Base-by-base conservation (phyloP, 2,797 vertebrate species). In the Galagoides demidoff region DNA sequence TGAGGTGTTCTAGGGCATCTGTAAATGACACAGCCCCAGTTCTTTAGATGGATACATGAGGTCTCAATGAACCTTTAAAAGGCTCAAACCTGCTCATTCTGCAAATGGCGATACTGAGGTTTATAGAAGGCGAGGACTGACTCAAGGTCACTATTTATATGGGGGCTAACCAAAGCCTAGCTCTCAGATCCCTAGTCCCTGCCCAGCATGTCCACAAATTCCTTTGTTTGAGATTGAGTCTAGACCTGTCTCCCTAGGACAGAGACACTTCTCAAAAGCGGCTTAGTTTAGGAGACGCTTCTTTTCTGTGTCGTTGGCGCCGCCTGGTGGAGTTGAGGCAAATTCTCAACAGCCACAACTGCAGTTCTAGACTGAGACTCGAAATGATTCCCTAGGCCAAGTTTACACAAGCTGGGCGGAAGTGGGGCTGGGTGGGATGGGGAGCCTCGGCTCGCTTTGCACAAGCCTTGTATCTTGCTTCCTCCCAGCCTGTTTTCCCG, bases 251-350 rank as follows among this genome's bases (percentile, higher is more conserved):
- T 84, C 4, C 20, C 37, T 64, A 81, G 86, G 91, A 68, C 70
- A 12, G 10, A 85, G 57, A 64, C 64, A 13, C 12, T 34, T 6
- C 17, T 16, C 37, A 2, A 27, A 10, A 78, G 45, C 43, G 16
- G 3, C 39, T 61, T n/a, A 43, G 86, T n/a, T 59, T 5, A 9
- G 0, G 8, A 37, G 14, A 70, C 39, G 39, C 55, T 57, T 25
- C 27, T 91, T 96, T 95, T 83, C 74, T 64, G 39, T 52, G 96
- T 91, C 68, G 16, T 93, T 94, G 96, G 95, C 94, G 97, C 97
- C 97, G 59, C 97, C 97, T 97, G 49, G 91, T 96, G 97, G 95
- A 83, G 2, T 14, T 34, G 10, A 6, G 34, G 39, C 1, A 83
- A 86, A 89, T 84, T 89, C 34, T 70, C 83, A 92, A 57, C 59